A percentile compares a stretch with the other conserved stretches of the same genome.
Evolutionary conservation across 1,140 invertebrate species (phyloP).

Genomic region (Drosophila seguyi): DNA sequence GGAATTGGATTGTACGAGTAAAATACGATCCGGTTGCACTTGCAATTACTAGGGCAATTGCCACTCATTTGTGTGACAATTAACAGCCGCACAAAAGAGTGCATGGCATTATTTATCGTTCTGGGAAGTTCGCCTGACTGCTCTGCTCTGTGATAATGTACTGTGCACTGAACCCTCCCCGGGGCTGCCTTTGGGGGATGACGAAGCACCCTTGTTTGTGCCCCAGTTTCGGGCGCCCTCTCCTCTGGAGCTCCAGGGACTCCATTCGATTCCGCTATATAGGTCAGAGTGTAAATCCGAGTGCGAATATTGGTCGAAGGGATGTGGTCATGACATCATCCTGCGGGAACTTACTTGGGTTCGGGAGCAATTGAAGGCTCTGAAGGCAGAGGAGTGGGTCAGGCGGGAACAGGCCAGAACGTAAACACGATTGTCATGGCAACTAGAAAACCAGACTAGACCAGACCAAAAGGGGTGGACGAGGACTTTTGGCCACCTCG

Average conservation of each 20-base stretch:
- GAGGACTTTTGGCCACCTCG: conserved; percentile 30
- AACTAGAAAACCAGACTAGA: conserved; percentile 24
- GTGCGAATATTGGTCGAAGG: conserved; percentile 35
- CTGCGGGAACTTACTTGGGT: conserved; percentile 30
- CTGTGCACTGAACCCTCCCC: conserved; percentile 6
- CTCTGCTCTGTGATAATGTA: conserved; percentile 31
- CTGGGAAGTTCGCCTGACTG: conserved; percentile 32
- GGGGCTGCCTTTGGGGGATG: conserved; percentile 11
- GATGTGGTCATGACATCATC: conserved; percentile 62
- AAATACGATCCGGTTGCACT: conserved; percentile 29
- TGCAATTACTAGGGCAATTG: conserved; percentile 44
- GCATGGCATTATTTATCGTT: conserved; percentile 34
- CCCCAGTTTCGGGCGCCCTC: conserved; percentile 37
- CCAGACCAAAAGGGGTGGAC: background rate
- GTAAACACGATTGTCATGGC: conserved; percentile 65
- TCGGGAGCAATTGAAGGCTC: conserved; percentile 47
- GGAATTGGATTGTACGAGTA: conserved; percentile 6
- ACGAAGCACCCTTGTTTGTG: conserved; percentile 35
- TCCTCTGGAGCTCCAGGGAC: background rate
- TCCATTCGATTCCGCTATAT: conserved; percentile 50
- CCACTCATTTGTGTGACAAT: conserved; percentile 65
- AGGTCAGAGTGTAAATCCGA: conserved; percentile 66
- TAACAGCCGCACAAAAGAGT: conserved; percentile 36
- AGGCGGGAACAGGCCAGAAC: conserved; percentile 32
- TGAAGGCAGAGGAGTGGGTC: background rate